These are phyloP conservation scores for Podocnemis expansa DNA, from an alignment of 2,113 vertebrate genomes.

Conservation along the genomic window DNA sequence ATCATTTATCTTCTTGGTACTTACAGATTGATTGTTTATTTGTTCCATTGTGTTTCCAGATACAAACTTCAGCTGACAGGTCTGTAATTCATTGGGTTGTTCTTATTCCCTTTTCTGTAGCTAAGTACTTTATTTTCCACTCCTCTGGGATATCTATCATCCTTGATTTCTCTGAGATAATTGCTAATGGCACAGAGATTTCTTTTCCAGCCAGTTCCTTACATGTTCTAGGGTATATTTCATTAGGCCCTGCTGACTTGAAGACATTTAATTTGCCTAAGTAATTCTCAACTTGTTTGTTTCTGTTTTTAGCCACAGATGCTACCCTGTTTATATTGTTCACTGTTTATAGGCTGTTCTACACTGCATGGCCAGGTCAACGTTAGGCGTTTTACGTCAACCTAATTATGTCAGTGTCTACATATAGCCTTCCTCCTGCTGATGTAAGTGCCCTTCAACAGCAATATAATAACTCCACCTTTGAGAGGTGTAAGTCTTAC, in stretches of 20 bases:
- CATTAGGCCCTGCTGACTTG: not conserved
- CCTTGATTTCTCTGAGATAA: not conserved
- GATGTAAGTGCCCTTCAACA: too few species aligned
- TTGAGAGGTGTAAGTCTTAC: too few species aligned
- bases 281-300: not conserved
- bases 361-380: too few species aligned
- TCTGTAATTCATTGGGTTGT: not conserved
- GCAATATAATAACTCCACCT: too few species aligned
- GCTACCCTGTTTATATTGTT: not conserved
- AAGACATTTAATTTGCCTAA: not conserved
- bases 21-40: not conserved
- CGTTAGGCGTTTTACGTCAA: too few species aligned
- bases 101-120: not conserved
- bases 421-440: too few species aligned
- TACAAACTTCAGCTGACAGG: not conserved
- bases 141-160: not conserved
- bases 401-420: too few species aligned
- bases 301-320: not conserved
- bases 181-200: not conserved
- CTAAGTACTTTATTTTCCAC: not conserved
- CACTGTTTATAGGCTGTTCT: not conserved
- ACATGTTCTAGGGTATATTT: not conserved
- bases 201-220: not conserved
- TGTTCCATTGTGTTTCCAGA: not conserved
- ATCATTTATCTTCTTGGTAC: not conserved